These are phyloP conservation scores for Drosophila sordidula DNA, from an alignment of 2,888 invertebrate genomes.

Conservation along the genomic window DNA sequence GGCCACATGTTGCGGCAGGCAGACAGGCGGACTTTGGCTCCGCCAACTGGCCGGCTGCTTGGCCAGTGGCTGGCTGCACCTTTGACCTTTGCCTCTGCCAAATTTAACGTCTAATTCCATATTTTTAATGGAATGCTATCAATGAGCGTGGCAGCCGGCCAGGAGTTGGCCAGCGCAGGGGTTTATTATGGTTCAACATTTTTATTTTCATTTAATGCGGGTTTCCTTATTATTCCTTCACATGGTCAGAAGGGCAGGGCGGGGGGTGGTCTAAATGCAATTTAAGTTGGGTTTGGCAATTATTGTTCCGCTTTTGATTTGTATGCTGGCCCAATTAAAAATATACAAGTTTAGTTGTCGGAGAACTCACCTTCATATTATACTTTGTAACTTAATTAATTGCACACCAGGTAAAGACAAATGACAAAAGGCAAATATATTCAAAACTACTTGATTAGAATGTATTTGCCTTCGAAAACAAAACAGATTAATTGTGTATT, in stretches of 20 bases:
- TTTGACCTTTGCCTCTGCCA: constrained; percentile 66
- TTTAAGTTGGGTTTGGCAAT: constrained; percentile 36
- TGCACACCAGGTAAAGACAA: too few species aligned
- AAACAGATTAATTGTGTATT: too few species aligned
- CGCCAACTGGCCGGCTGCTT: constrained; percentile 46
- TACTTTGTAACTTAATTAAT: too few species aligned
- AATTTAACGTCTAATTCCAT: constrained; percentile 56
- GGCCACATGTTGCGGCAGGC: constrained; percentile 51
- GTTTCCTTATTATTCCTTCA: neutral
- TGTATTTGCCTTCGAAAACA: too few species aligned
- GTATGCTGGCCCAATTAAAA: too few species aligned
- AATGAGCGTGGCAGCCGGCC: constrained; percentile 21
- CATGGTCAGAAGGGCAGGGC: neutral
- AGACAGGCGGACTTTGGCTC: neutral
- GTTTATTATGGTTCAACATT: constrained; percentile 17
- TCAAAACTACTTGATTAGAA: too few species aligned
- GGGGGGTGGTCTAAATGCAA: constrained; percentile 2
- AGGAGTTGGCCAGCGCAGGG: neutral
- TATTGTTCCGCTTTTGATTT: too few species aligned
- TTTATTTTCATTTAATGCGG: constrained; percentile 28
- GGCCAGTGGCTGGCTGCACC: constrained; percentile 66
- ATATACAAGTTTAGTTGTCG: too few species aligned
- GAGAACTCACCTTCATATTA: too few species aligned
- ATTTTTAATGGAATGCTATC: constrained; percentile 56
- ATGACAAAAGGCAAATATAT: too few species aligned